Percentiles rank a stretch among this genome's conserved stretches.
Evolutionary conservation across 1,140 invertebrate species (phyloP).

Genomic region (Bathynomus jamesi): DNA sequence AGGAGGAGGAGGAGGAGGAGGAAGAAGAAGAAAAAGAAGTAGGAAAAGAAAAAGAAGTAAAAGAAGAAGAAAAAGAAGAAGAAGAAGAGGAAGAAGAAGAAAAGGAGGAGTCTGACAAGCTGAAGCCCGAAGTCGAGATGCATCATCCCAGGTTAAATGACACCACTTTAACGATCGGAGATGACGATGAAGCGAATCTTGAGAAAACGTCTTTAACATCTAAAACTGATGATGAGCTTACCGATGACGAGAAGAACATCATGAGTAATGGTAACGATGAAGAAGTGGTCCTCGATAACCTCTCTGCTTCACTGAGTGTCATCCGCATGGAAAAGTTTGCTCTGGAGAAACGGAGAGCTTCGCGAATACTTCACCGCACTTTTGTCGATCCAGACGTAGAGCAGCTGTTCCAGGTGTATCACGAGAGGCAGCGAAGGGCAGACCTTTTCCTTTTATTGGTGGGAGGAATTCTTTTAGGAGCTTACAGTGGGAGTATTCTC

Average conservation of each 20-base stretch:
- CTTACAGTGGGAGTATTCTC: slow-evolving; percentile 4
- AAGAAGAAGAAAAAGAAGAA: background rate
- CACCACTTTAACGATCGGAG: background rate
- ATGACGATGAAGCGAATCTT: background rate
- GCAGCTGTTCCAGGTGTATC: slow-evolving; percentile 24
- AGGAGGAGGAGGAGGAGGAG: slow-evolving; percentile 15
- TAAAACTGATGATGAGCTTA: slow-evolving; percentile 9
- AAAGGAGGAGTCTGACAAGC: background rate
- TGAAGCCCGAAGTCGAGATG: background rate
- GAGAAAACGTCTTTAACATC: slow-evolving; percentile 7
- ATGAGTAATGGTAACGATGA: background rate
- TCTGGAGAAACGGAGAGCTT: slow-evolving; percentile 24
- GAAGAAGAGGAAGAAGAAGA: background rate
- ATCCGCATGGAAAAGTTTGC: slow-evolving; percentile 31
- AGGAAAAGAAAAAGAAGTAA: background rate
- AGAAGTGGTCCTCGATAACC: slow-evolving; percentile 13
- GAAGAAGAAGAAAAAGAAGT: background rate
- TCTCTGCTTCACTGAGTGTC: slow-evolving; percentile 27
- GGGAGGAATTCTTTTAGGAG: slow-evolving; percentile 9
- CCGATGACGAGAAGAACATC: background rate
- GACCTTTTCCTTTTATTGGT: slow-evolving; percentile 20
- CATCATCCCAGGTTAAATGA: too few relatives aligned
- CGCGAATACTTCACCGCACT: slow-evolving; percentile 26
- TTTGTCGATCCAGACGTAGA: slow-evolving; percentile 30
- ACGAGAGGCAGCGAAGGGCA: slow-evolving; percentile 23